Percentiles rank a stretch among this genome's conserved stretches.
Conservation (phyloP, 35 echinoderm and acorn worm species). For the Apostichopus japonicus region DNA sequence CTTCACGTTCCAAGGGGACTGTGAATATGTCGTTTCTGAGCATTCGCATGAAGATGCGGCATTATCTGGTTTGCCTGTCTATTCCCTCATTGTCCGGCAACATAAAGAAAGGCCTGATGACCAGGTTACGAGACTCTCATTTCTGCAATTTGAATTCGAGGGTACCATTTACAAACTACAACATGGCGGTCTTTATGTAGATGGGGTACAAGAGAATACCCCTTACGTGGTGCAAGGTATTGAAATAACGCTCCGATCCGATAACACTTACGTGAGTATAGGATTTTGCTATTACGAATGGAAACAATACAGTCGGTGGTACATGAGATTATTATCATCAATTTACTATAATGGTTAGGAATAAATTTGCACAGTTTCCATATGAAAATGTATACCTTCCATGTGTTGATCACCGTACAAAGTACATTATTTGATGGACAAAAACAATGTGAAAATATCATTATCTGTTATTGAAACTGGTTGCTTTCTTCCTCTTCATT, state of each 20-base stretch:
- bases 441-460: no score
- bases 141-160: not conserved
- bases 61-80: not conserved
- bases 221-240: not conserved
- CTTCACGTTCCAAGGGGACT: constrained; percentile 22
- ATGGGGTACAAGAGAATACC: not conserved
- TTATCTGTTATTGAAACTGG: no score
- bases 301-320: no score
- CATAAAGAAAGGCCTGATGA: not conserved
- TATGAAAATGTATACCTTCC: no score
- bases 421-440: no score
- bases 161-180: not conserved
- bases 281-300: no score
- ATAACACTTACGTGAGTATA: not conserved
- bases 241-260: not conserved
- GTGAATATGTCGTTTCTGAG: not conserved
- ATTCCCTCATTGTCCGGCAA: not conserved
- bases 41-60: not conserved
- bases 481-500: no score
- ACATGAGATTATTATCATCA: no score
- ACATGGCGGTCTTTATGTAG: not conserved
- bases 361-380: not conserved
- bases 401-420: no score
- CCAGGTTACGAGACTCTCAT: not conserved
- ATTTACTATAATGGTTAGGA: not conserved